Base-by-base conservation (phyloP, 2,888 invertebrate genomes). In the Ferrisia virgata region DNA sequence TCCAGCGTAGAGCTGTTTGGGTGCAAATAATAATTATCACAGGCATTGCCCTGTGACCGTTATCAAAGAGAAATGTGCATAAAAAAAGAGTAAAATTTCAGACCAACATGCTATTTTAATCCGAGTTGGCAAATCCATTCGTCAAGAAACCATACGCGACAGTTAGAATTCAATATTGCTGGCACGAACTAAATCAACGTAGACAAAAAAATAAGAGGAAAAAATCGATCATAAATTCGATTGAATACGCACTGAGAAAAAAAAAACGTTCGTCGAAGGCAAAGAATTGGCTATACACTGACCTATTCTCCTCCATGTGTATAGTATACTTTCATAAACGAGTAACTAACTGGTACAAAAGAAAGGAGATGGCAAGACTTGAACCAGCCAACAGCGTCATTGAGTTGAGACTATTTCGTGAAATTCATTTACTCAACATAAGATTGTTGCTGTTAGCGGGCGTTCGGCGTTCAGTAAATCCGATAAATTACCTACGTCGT, bases 321-420 rank as follows among this genome's bases (percentile, higher is more conserved):
- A 36, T 36, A 76, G 36, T 76, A 36, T 36, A 76, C 72, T 76
- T 76, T 76, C 72, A 76, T 76, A 69, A 53, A 25, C 72, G 36
- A 76, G 72, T 76, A 76, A 76, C 72, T 76, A 76, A 76, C 72
- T 76, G 36, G 72, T 76, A 76, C 72, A 36, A 76, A n/a, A 76
- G 72, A 76, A 76, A 69, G 36, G 72, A 76, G 72, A 76, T 76
- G 72, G 72, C 18, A 76, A 76, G 72, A 69, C 69, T 15, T 15
- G 69, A 76, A 76, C 28, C 72, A 76, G n/a, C 58, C 33, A 36
- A 18, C 72, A 36, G 31, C 4, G 31, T 69, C 69, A 69, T 76
- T 36, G 36, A 69, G 31, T 69, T 33, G 69, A 11, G 28, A 31
- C 33, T 36, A 76, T 76, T 76, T 76, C 33, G 72, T 76, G 36